A percentile compares a stretch with the other conserved stretches of the same genome.
Conservation (phyloP, 2,888 invertebrate species). For the Lasiommata megera region DNA sequence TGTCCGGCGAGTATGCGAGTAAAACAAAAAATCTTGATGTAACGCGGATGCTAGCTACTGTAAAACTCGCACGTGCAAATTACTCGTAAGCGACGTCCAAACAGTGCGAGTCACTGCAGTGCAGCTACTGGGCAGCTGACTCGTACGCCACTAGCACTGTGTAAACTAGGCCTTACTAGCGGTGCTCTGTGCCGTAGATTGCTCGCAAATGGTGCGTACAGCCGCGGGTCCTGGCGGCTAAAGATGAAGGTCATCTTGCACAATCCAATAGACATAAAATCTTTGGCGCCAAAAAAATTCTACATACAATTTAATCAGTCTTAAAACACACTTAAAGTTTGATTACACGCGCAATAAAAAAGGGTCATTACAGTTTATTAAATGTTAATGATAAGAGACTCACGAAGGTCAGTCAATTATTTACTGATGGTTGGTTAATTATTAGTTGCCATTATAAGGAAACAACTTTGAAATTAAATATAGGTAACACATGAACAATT, state of each 20-base stretch:
- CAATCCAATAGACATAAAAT: constrained; percentile 44
- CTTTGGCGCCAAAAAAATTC: constrained; percentile 33
- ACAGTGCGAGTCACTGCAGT: too few relatives aligned
- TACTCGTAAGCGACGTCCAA: too few relatives aligned
- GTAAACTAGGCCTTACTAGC: too few relatives aligned
- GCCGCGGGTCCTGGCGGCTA: constrained; percentile 45
- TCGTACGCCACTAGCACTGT: too few relatives aligned
- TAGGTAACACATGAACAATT: too few relatives aligned
- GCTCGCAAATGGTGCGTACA: constrained; percentile 38
- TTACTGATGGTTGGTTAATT: not conserved
- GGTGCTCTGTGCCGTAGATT: constrained; percentile 50
- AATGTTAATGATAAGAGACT: constrained; percentile 5
- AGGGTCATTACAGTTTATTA: constrained; percentile 5
- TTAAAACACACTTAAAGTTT: constrained; percentile 17
- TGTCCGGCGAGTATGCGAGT: too few relatives aligned
- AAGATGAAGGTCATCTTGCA: constrained; percentile 60
- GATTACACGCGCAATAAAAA: constrained; percentile 13
- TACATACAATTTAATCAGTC: constrained; percentile 20
- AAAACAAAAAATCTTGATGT: too few relatives aligned
- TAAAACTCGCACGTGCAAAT: too few relatives aligned
- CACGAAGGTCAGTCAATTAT: not conserved
- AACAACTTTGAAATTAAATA: not conserved
- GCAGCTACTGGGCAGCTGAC: too few relatives aligned
- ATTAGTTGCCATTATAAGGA: not conserved
- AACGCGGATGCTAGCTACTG: too few relatives aligned